phyloP scores from a whole-genome alignment of 2,888 invertebrate species.

The Platypus cylindrus region DNA sequence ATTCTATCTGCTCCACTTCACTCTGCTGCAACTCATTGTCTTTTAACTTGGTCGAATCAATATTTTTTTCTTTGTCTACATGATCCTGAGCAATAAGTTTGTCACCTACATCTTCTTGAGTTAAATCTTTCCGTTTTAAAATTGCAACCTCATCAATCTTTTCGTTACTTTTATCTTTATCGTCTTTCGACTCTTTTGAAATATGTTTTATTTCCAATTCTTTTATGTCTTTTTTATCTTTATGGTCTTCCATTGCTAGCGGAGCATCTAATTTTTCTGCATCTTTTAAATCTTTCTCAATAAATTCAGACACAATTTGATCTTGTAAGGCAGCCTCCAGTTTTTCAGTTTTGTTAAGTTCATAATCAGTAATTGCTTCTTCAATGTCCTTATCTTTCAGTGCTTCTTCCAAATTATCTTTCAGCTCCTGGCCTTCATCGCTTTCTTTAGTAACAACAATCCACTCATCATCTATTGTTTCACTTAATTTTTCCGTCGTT shows the following conservation, averaged over 20 bases:
- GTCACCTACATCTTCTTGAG: no score
- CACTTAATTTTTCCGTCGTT: conserved; percentile 8
- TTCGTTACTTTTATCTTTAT: conserved; percentile 1
- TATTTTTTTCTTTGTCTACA: no score
- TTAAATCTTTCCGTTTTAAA: no score
- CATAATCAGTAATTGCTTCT: conserved; percentile 3
- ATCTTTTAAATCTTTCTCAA: conserved; percentile 3
- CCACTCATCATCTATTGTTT: conserved; percentile 11
- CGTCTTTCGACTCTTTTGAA: neutral
- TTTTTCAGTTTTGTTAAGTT: conserved; percentile 15
- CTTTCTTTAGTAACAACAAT: conserved; percentile 13
- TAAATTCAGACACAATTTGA: conserved; percentile 4
- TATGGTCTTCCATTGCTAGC: neutral
- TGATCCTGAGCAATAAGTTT: no score
- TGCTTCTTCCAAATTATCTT: conserved; percentile 5
- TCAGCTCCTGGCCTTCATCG: conserved; percentile 16
- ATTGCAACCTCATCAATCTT: no score
- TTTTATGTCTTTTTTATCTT: conserved; percentile 1
- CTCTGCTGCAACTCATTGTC: neutral
- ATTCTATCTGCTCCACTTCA: neutral
- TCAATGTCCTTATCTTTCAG: conserved; percentile 5
- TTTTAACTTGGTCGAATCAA: no score
- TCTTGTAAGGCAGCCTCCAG: conserved; percentile 4
- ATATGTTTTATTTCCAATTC: neutral
- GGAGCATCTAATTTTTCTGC: conserved; percentile 3